Conservation (phyloP, 2,113 vertebrate genomes). For the Ceyx melanurus region DNA sequence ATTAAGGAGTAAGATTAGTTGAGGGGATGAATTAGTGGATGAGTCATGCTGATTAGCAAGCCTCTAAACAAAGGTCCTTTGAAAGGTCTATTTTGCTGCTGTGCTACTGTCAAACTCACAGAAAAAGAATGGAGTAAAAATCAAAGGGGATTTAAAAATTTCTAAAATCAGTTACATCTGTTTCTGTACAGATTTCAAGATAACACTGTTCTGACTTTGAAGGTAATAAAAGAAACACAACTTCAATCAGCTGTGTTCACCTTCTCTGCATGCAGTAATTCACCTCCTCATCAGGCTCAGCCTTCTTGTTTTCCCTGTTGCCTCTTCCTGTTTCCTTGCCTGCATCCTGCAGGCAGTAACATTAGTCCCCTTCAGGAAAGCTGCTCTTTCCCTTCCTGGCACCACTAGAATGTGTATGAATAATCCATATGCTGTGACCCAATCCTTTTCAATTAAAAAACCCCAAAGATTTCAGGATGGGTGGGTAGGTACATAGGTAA, state of each 20-base stretch:
- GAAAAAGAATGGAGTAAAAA: not conserved
- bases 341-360: not conserved
- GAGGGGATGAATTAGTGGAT: not conserved
- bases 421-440: not conserved
- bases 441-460: not conserved
- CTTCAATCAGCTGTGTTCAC: not conserved
- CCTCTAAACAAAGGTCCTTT: not conserved
- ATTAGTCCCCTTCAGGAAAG: not conserved
- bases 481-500: no score
- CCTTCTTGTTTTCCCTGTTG: not conserved
- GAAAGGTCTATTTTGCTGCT: conserved; percentile 1
- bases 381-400: not conserved
- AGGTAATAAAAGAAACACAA: not conserved
- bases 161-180: not conserved
- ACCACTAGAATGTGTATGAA: not conserved
- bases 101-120: not conserved
- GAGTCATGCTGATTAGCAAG: not conserved
- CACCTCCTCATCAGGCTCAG: not conserved
- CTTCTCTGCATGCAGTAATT: not conserved
- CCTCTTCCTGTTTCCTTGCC: not conserved
- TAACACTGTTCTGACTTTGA: not conserved
- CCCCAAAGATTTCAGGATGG: not conserved
- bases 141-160: not conserved
- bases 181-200: conserved; percentile 12
- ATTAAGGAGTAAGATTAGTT: not conserved